A percentile compares a stretch with the other conserved stretches of the same genome.
These are phyloP conservation scores for Coryphaenoides rupestris DNA, from an alignment of 2,113 vertebrate species.

Conservation along the genomic window DNA sequence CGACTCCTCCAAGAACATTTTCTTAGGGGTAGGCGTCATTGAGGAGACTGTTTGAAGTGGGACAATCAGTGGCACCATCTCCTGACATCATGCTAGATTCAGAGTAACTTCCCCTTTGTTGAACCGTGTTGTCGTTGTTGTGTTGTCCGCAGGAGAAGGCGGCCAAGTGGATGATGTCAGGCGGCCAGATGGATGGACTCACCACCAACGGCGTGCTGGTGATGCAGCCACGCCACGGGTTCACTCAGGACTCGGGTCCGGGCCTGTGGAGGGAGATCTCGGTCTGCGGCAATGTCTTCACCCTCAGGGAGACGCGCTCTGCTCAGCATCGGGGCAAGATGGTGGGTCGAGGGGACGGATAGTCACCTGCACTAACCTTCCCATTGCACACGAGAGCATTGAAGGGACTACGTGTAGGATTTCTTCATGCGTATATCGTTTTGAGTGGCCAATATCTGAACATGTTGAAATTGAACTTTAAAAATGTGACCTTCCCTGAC, in stretches of 20 bases:
- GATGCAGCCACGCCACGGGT: constrained; percentile 88
- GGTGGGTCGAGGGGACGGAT: constrained; percentile 70
- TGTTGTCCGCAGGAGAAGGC: constrained; percentile 83
- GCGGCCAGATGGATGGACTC: constrained; percentile 89
- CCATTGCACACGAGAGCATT: background rate
- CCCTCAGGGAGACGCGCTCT: constrained; percentile 86
- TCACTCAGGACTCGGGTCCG: constrained; percentile 85
- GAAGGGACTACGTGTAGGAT: too few relatives aligned
- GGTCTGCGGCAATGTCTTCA: constrained; percentile 91
- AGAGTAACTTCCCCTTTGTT: background rate
- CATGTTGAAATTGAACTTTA: too few relatives aligned
- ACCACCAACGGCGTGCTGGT: constrained; percentile 95
- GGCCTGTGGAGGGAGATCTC: constrained; percentile 94
- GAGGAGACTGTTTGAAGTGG: too few relatives aligned
- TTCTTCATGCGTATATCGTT: too few relatives aligned
- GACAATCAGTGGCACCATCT: too few relatives aligned
- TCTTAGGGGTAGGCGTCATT: constrained; percentile 82
- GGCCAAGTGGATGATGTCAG: constrained; percentile 88
- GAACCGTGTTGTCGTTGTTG: background rate
- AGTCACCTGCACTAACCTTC: background rate
- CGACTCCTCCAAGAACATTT: constrained; percentile 53
- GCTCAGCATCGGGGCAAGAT: constrained; percentile 87
- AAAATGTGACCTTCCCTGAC: too few relatives aligned
- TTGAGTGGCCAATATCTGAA: too few relatives aligned
- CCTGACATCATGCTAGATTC: too few relatives aligned